Base-by-base conservation (phyloP, 1,140 invertebrate species). In the Conopomorpha cramerella region DNA sequence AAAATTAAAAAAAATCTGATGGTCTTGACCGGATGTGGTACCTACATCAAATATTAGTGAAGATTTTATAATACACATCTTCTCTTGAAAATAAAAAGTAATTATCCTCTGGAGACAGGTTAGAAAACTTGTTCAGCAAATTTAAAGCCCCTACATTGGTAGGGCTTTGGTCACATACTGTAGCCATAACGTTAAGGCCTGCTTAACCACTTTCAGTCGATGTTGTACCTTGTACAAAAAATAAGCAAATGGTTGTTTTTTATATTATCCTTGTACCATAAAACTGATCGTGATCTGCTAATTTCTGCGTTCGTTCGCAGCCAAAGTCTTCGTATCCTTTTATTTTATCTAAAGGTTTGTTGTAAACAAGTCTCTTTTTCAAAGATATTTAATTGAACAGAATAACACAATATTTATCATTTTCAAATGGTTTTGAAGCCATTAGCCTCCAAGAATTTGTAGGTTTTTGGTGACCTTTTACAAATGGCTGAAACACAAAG, bases 131-230 rank as follows among this genome's bases (percentile, higher is more conserved):
- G 3, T 39, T 39, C 32, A 39, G 25, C 6, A 23, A 30, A 25
- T 41, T 40, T 8, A 41, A 2, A 8, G 38, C 37, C n/a, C 35
- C 23, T 4, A 41, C 37, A 29, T 41, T 41, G 11, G 39, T 39
- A 4, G 39, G 16, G n/a, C 39, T 23, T 17, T 41, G 39, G 25
- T 41, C 37, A 41, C 39, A 41, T 3, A 41, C 36, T 3, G 37
- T 41, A 3, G 36, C 19, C 11, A 41, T 37, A 4, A 14, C 3
- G 10, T n/a, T n/a, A n/a, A 41, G 16, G 3, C 39, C 39, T 34
- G 13, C 17, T 17, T 39, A 15, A 15, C 6, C 37, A 3, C 11
- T 29, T 13, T 29, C 10, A 4, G 28, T 7, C 13, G 28, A 29
- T 7, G 11, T 29, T 7, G 10, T 29, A 7, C 13, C 10, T 29